Percentiles rank a stretch among this genome's conserved stretches.
Conservation (phyloP, 2,888 invertebrate species). For the Pachydiplax longipennis region DNA sequence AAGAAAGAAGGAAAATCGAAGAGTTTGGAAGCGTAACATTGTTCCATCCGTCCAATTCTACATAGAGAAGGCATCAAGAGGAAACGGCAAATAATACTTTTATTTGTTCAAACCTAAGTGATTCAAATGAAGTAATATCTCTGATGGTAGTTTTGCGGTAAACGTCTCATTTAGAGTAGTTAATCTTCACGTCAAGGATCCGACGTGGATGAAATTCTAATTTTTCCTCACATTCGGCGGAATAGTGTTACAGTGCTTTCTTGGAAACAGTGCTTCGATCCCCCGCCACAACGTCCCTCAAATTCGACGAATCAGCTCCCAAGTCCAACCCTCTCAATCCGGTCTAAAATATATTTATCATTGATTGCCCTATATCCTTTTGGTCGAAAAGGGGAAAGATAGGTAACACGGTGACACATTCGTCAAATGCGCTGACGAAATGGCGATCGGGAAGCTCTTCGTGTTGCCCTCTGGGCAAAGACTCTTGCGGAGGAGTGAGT, state of each 20-base stretch:
- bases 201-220: too few species aligned
- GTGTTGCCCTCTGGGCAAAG: conserved; percentile 21
- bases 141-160: too few species aligned
- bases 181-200: too few species aligned
- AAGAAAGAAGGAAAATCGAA: background rate
- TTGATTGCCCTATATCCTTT: background rate
- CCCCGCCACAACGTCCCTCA: too few species aligned
- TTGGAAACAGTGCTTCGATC: too few species aligned
- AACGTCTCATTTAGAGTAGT: too few species aligned
- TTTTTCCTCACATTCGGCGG: too few species aligned
- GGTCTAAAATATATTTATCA: too few species aligned
- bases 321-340: too few species aligned
- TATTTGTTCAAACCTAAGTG: background rate
- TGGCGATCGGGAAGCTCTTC: conserved; percentile 36
- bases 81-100: background rate
- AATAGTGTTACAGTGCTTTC: too few species aligned
- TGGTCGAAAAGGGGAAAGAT: background rate
- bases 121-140: background rate
- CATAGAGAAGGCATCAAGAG: background rate
- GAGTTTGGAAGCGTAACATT: background rate
- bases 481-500: conserved; percentile 18
- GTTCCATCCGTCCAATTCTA: background rate
- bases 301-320: too few species aligned
- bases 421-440: conserved; percentile 23
- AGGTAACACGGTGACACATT: conserved; percentile 34